Evolutionary conservation across 1,140 invertebrate genomes (phyloP).

Genomic region (Wiebesia pumilae): DNA sequence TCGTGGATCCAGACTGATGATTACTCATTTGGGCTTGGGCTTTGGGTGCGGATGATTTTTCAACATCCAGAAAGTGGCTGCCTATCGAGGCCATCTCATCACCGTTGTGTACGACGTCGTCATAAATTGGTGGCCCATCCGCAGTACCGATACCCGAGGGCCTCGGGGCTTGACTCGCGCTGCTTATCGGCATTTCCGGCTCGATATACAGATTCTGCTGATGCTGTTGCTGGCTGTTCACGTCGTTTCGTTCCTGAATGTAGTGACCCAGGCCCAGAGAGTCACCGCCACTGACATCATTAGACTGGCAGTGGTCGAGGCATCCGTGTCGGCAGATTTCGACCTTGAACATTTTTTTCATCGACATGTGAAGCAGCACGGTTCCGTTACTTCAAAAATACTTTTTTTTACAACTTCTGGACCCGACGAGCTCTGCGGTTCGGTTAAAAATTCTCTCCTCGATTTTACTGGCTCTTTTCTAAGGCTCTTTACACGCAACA

Average conservation of each 20-base stretch:
- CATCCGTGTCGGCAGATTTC: constrained; percentile 95
- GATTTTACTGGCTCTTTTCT: no score
- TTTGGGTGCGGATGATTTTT: constrained; percentile 66
- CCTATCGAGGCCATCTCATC: constrained; percentile 74
- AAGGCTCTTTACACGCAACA: no score
- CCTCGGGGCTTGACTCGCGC: constrained; percentile 45
- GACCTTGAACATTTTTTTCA: constrained; percentile 67
- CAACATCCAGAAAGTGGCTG: constrained; percentile 69
- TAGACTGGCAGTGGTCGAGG: constrained; percentile 89
- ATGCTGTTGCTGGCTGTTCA: constrained; percentile 61
- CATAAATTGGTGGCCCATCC: constrained; percentile 76
- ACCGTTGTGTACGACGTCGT: constrained; percentile 79
- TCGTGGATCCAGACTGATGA: constrained; percentile 62
- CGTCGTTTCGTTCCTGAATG: constrained; percentile 70
- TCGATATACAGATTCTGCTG: constrained; percentile 50
- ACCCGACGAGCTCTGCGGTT: no score
- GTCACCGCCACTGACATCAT: constrained; percentile 61
- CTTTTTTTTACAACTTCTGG: background rate
- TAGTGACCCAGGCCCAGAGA: constrained; percentile 64
- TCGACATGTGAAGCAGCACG: background rate
- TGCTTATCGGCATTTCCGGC: constrained; percentile 5
- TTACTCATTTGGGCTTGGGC: constrained; percentile 75
- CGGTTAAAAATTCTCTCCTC: no score
- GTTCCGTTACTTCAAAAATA: background rate
- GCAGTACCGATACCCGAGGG: constrained; percentile 62